Evolutionary conservation across 2,113 vertebrate species (phyloP).

Genomic region (Egretta garzetta): DNA sequence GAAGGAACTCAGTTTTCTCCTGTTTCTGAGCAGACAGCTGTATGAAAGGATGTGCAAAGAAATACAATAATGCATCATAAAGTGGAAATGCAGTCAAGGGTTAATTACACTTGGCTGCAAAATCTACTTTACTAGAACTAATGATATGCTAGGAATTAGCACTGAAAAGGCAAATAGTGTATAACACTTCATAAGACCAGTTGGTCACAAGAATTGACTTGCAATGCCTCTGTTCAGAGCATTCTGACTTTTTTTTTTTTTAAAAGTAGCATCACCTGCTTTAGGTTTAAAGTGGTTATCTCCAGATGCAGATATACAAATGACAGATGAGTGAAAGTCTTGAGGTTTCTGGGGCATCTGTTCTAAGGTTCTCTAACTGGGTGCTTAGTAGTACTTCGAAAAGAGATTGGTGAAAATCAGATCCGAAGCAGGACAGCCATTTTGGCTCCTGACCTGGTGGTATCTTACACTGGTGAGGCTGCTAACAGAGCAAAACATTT

Average conservation of each 20-base stretch:
- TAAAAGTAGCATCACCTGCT: neutral
- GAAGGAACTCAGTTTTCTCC: neutral
- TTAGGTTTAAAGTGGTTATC: neutral
- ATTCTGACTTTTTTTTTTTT: too few relatives aligned
- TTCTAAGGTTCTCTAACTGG: neutral
- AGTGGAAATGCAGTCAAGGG: neutral
- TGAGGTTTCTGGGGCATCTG: neutral
- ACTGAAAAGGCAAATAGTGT: neutral
- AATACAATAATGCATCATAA: neutral
- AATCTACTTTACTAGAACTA: neutral
- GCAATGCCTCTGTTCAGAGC: neutral
- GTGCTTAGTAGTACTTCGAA: neutral
- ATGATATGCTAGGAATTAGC: neutral
- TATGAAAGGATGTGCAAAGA: neutral
- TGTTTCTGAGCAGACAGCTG: neutral
- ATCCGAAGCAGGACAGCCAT: neutral
- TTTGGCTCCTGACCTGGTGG: neutral
- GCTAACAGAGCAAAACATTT: neutral
- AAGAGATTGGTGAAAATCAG: neutral
- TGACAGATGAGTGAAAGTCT: neutral
- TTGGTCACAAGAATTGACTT: neutral
- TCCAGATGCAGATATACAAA: neutral
- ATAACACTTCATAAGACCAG: neutral
- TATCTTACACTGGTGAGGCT: neutral
- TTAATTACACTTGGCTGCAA: neutral